Percentiles rank a stretch among this genome's conserved stretches.
Evolutionary conservation across 2,797 vertebrate species (phyloP).

Genomic region (Numenius phaeopus): DNA sequence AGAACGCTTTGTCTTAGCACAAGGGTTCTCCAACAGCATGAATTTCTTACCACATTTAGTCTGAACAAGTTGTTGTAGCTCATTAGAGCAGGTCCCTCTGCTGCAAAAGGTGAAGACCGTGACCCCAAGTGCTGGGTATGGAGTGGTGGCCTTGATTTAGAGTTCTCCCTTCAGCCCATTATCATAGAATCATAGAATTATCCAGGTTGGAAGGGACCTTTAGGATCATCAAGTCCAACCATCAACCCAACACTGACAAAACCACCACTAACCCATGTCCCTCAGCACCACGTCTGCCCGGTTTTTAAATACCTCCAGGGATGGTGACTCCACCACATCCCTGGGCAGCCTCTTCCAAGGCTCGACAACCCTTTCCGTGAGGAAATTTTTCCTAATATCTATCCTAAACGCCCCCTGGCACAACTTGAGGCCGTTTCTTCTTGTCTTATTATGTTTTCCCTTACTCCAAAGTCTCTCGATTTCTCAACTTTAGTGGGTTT

Average conservation of each 20-base stretch:
- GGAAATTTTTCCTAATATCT: background rate
- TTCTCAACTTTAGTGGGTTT: background rate
- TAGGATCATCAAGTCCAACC: background rate
- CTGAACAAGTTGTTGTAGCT: background rate
- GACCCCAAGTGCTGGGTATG: background rate
- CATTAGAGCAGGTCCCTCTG: background rate
- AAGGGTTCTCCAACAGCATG: background rate
- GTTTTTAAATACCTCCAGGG: background rate
- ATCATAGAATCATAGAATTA: background rate
- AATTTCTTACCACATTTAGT: background rate
- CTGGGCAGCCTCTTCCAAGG: background rate
- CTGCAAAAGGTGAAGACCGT: background rate
- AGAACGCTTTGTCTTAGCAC: background rate
- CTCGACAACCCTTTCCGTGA: background rate
- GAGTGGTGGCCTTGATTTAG: background rate
- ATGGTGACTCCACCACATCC: background rate
- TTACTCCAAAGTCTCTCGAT: background rate
- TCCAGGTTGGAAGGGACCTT: background rate
- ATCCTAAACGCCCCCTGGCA: background rate
- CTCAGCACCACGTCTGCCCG: background rate
- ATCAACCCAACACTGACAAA: background rate
- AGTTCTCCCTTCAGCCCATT: background rate
- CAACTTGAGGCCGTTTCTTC: background rate
- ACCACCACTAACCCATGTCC: background rate
- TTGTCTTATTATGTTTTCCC: background rate